A percentile compares a stretch with the other conserved stretches of the same genome.
Evolutionary conservation across 2,888 invertebrate species (phyloP).

Genomic region (Pyrrhosoma nymphula): DNA sequence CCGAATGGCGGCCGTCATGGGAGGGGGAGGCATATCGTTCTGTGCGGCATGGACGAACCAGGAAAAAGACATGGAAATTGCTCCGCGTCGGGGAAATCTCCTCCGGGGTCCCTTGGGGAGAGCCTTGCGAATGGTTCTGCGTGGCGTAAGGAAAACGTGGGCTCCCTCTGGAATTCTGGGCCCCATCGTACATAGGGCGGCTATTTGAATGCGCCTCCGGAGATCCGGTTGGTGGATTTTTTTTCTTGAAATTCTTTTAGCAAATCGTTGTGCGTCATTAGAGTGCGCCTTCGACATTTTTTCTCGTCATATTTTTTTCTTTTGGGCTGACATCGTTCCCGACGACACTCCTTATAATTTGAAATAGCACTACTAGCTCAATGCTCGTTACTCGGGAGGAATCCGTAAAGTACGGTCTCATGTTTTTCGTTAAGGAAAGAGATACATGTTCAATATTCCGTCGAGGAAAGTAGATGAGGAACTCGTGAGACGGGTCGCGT

Average conservation of each 20-base stretch:
- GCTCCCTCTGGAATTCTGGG: neutral
- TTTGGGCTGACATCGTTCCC: neutral
- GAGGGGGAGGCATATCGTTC: neutral
- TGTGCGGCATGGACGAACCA: neutral
- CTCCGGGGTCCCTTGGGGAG: neutral
- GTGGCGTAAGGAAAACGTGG: neutral
- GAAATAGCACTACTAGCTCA: neutral
- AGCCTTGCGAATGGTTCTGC: neutral
- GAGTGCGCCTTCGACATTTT: neutral
- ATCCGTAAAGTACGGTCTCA: neutral
- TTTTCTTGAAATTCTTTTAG: neutral
- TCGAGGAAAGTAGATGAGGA: neutral
- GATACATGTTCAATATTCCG: neutral
- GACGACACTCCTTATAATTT: neutral
- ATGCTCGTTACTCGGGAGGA: neutral
- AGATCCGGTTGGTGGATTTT: no score
- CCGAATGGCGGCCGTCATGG: neutral
- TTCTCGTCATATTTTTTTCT: neutral
- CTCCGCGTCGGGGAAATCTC: neutral
- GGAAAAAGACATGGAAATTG: constrained; percentile 19
- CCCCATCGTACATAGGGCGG: neutral
- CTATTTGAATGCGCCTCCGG: neutral
- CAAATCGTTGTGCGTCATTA: neutral
- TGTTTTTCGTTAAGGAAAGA: neutral
- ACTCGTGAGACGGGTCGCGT: neutral